Conservation (phyloP, 2,797 vertebrate species). For the Hydrophis major region DNA sequence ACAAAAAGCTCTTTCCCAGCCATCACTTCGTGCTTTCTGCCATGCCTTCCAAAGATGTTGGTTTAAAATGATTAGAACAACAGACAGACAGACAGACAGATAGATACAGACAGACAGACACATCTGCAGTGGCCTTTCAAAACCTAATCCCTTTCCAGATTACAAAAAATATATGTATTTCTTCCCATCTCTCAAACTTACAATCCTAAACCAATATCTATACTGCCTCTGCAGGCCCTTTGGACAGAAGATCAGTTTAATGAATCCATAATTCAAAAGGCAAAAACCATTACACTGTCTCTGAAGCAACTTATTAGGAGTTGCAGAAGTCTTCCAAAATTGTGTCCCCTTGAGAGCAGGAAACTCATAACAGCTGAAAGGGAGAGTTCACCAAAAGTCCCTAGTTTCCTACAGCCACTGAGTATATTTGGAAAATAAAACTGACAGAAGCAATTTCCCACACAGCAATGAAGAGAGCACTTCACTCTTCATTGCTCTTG, state of each 20-base stretch:
- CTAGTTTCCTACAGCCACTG: neutral
- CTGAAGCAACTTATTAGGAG: neutral
- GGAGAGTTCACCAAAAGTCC: neutral
- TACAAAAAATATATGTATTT: neutral
- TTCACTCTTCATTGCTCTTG: neutral
- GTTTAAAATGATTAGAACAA: constrained; percentile 26
- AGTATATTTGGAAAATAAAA: neutral
- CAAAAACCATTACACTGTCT: neutral
- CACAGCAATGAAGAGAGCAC: neutral
- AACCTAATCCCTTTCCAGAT: neutral
- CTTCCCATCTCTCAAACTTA: neutral
- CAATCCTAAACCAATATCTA: neutral
- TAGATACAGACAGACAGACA: no score
- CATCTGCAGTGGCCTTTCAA: neutral
- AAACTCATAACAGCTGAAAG: neutral
- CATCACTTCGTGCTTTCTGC: constrained; percentile 90
- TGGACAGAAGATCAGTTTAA: neutral
- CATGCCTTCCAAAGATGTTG: constrained; percentile 78
- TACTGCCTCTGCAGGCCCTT: neutral
- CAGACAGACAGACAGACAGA: neutral
- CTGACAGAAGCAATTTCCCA: neutral
- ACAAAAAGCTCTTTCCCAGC: constrained; percentile 92
- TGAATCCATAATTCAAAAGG: neutral
- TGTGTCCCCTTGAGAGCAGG: neutral
- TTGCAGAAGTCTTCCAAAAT: neutral